Conservation (phyloP, 2,888 invertebrate genomes). For the Morpho achilles region DNA sequence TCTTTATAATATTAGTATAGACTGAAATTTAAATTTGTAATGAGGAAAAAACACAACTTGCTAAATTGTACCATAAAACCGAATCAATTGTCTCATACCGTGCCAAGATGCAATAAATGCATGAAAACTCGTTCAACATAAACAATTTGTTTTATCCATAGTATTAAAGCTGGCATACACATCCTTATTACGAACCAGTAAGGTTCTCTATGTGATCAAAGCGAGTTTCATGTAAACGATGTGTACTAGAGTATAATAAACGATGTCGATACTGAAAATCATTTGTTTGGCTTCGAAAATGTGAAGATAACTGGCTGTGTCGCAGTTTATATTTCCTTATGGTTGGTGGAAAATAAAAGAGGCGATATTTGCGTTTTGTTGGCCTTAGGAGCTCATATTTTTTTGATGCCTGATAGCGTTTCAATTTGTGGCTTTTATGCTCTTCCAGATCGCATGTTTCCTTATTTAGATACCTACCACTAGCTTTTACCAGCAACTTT, state of each 20-base stretch:
- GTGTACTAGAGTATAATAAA: conserved; percentile 56
- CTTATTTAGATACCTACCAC: too few species aligned
- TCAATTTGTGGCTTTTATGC: neutral
- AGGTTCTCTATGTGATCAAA: conserved; percentile 7
- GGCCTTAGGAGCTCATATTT: conserved; percentile 11
- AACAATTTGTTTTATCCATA: conserved; percentile 51
- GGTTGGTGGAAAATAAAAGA: conserved; percentile 18
- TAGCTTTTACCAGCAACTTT: too few species aligned
- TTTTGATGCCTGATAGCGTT: conserved; percentile 5
- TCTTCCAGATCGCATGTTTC: neutral
- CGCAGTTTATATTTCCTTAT: conserved; percentile 25
- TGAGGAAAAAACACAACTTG: conserved; percentile 13
- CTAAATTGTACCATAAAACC: conserved; percentile 51
- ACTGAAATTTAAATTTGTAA: too few species aligned
- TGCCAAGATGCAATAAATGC: conserved; percentile 68
- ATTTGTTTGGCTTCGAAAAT: conserved; percentile 59
- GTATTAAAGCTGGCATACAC: conserved; percentile 9
- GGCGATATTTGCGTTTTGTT: conserved; percentile 33
- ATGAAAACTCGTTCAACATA: conserved; percentile 60
- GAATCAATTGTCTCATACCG: conserved; percentile 65
- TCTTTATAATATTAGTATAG: too few species aligned
- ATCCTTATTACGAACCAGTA: conserved; percentile 13
- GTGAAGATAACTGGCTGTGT: conserved; percentile 33
- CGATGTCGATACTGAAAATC: conserved; percentile 58
- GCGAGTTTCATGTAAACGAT: conserved; percentile 29